phyloP scores from a whole-genome alignment of 2,888 invertebrate genomes.

The Xylota sylvarum region DNA sequence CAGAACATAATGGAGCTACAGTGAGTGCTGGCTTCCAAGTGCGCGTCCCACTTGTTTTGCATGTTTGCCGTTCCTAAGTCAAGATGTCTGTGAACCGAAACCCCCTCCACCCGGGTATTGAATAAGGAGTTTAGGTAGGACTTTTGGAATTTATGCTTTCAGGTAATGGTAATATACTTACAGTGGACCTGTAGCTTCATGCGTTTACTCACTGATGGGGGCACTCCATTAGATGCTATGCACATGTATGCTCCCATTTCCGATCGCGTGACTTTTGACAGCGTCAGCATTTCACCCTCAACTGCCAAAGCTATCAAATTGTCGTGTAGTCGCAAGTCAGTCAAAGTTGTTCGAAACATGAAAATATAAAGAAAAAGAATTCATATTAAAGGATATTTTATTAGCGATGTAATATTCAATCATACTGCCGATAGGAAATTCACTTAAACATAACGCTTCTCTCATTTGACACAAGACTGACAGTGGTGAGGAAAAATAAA shows the following conservation, averaged over 20 bases:
- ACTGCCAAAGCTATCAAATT: conserved; percentile 87
- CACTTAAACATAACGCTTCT: conserved; percentile 44
- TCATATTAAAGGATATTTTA: conserved; percentile 34
- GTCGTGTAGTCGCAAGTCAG: conserved; percentile 57
- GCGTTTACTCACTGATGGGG: conserved; percentile 94
- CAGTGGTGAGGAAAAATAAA: conserved; percentile 29
- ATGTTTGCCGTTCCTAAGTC: conserved; percentile 56
- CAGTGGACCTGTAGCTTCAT: conserved; percentile 96
- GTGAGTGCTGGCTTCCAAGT: conserved; percentile 14
- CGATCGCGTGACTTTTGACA: conserved; percentile 94
- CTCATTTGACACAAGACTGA: conserved; percentile 40
- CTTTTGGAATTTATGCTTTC: conserved; percentile 34
- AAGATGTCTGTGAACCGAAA: conserved; percentile 31
- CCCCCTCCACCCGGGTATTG: neutral
- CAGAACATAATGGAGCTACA: conserved; percentile 32
- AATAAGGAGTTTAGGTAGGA: neutral
- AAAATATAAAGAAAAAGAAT: conserved; percentile 42
- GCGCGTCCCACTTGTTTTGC: conserved; percentile 36
- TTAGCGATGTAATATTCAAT: conserved; percentile 53
- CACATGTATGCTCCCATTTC: conserved; percentile 96
- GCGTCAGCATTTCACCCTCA: conserved; percentile 92
- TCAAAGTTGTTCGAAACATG: conserved; percentile 53
- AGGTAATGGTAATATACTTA: conserved; percentile 86
- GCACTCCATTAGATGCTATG: conserved; percentile 95
- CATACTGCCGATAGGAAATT: conserved; percentile 40